phyloP scores from a whole-genome alignment of 2,888 invertebrate species.

The Eulithis prunata region DNA sequence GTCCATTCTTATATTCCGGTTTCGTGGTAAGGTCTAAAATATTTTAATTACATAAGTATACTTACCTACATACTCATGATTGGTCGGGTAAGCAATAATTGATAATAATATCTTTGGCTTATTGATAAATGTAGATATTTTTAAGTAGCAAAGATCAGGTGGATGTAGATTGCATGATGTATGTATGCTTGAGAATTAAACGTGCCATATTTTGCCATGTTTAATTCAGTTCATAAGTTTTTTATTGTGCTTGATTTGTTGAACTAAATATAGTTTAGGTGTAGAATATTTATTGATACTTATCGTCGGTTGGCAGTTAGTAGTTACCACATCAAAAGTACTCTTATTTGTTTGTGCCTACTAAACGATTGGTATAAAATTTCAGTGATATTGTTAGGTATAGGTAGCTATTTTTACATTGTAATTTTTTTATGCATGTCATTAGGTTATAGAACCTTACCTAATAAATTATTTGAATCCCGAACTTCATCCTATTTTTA shows the following conservation, averaged over 20 bases:
- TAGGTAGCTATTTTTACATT: neutral
- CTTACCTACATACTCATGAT: constrained; percentile 32
- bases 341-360: neutral
- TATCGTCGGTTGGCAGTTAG: neutral
- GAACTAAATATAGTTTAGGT: neutral
- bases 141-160: constrained; percentile 1
- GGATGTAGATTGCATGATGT: constrained; percentile 2
- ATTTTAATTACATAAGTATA: too few relatives aligned
- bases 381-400: constrained; percentile 2
- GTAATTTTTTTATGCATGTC: constrained; percentile 19
- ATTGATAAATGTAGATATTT: constrained; percentile 2
- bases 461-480: constrained; percentile 36
- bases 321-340: neutral
- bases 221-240: constrained; percentile 63
- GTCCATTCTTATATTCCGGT: too few relatives aligned
- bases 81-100: constrained; percentile 24
- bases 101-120: constrained; percentile 13
- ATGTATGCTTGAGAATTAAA: constrained; percentile 66
- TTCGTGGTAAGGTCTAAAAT: too few relatives aligned
- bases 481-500: constrained; percentile 1
- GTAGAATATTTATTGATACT: neutral
- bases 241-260: neutral
- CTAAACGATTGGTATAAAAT: neutral
- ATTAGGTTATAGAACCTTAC: constrained; percentile 28
- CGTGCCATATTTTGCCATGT: constrained; percentile 79